Evolutionary conservation across 1,140 invertebrate species (phyloP).

Genomic region (Augochlora pura): DNA sequence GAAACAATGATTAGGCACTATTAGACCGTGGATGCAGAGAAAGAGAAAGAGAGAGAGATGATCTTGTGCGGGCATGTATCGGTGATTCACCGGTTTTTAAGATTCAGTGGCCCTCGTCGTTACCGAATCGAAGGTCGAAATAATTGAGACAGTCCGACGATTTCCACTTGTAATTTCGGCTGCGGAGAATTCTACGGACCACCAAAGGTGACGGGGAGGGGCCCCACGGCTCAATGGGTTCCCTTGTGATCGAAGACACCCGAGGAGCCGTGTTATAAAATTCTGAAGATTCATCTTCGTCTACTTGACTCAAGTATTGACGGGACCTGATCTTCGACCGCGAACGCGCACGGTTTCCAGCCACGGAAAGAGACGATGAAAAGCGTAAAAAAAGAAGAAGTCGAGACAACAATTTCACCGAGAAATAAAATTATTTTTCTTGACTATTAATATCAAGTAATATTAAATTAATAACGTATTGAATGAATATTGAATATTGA

Average conservation of each 20-base stretch:
- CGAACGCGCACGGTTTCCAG: slow-evolving; percentile 20
- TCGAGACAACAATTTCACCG: too few relatives aligned
- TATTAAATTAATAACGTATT: too few relatives aligned
- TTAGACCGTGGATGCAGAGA: slow-evolving; percentile 60
- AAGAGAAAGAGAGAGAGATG: too few relatives aligned
- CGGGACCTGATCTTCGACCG: slow-evolving; percentile 55
- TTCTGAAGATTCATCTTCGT: slow-evolving; percentile 74
- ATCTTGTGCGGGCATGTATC: slow-evolving; percentile 37
- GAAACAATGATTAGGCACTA: slow-evolving; percentile 73
- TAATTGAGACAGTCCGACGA: slow-evolving; percentile 55
- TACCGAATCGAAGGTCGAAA: slow-evolving; percentile 13
- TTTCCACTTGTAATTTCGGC: slow-evolving; percentile 73
- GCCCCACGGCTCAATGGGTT: slow-evolving; percentile 64
- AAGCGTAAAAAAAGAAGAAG: too few relatives aligned
- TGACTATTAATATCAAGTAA: too few relatives aligned
- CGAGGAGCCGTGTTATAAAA: slow-evolving; percentile 64
- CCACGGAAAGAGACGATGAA: not conserved
- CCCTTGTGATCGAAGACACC: slow-evolving; percentile 66
- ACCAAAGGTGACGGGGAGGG: slow-evolving; percentile 71
- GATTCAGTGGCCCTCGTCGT: not conserved
- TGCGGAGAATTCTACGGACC: slow-evolving; percentile 74
- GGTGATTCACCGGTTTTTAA: slow-evolving; percentile 2
- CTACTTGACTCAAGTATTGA: slow-evolving; percentile 70
- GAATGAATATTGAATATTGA: too few relatives aligned
- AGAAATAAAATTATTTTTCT: too few relatives aligned